phyloP scores from a whole-genome alignment of 2,888 invertebrate species.

The Pilophorus perplexus region DNA sequence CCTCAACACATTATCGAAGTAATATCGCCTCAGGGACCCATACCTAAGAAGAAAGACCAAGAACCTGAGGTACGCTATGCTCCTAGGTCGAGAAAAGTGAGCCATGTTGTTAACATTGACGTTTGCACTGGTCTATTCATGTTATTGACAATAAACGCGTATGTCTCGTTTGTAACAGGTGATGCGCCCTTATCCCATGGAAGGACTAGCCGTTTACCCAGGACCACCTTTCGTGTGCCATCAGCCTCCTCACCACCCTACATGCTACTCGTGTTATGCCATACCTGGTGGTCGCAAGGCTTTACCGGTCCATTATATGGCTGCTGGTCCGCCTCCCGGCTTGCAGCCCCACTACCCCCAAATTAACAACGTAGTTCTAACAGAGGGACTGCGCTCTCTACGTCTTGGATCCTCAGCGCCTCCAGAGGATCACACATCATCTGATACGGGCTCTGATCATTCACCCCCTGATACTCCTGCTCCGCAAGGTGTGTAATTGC shows the following conservation, averaged over 20 bases:
- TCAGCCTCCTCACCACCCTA: slow-evolving; percentile 30
- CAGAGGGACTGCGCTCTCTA: slow-evolving; percentile 26
- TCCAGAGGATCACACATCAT: slow-evolving; percentile 39
- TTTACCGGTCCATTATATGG: slow-evolving; percentile 25
- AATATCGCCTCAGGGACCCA: slow-evolving; percentile 44
- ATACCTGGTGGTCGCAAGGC: slow-evolving; percentile 30
- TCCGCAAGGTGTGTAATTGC: too few species aligned
- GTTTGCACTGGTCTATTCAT: too few species aligned
- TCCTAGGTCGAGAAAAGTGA: too few species aligned
- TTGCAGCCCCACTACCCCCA: slow-evolving; percentile 23
- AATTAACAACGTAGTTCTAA: slow-evolving; percentile 3
- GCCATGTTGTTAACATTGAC: too few species aligned
- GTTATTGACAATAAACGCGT: too few species aligned
- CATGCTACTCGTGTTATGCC: slow-evolving; percentile 33
- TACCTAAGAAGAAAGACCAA: slow-evolving; percentile 49
- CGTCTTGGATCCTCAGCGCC: slow-evolving; percentile 18
- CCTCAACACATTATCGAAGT: slow-evolving; percentile 50
- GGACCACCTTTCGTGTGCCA: slow-evolving; percentile 24
- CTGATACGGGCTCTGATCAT: slow-evolving; percentile 54
- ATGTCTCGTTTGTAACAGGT: slow-evolving; percentile 27
- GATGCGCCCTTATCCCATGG: slow-evolving; percentile 41
- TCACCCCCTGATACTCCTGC: slow-evolving; percentile 59
- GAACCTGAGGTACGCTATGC: slow-evolving; percentile 44
- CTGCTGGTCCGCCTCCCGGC: slow-evolving; percentile 17
- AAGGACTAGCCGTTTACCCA: slow-evolving; percentile 40